Conservation (phyloP, 2,797 vertebrate species). For the Pampus argenteus region DNA sequence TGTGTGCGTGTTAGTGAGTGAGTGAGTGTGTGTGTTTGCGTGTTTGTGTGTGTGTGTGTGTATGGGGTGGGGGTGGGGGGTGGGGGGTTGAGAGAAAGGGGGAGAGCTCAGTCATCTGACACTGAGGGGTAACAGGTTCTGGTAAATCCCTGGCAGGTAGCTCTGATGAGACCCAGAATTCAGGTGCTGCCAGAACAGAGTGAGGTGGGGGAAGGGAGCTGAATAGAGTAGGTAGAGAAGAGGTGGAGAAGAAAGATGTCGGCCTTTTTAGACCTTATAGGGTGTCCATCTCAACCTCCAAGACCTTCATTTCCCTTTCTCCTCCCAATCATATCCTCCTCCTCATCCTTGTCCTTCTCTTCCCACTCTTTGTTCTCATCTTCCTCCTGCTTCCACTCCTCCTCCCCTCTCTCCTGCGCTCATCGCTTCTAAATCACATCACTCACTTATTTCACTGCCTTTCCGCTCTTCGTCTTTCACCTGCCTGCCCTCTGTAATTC, state of each 20-base stretch:
- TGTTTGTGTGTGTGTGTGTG: conserved; percentile 23
- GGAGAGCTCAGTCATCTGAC: conserved; percentile 69
- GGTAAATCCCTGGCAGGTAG: conserved; percentile 91
- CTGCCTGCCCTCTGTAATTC: conserved; percentile 61
- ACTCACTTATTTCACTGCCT: conserved; percentile 51
- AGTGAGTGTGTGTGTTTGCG: conserved; percentile 18
- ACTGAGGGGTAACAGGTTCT: conserved; percentile 90
- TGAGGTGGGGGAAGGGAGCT: conserved; percentile 17
- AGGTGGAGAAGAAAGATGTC: conserved; percentile 24
- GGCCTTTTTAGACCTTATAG: conserved; percentile 30
- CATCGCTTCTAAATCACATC: conserved; percentile 51
- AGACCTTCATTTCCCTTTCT: conserved; percentile 26
- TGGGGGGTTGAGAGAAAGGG: conserved; percentile 14
- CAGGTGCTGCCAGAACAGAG: conserved; percentile 77
- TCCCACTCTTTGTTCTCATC: conserved; percentile 20
- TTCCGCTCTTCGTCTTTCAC: conserved; percentile 48
- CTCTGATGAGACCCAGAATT: conserved; percentile 91
- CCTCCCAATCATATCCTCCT: conserved; percentile 17
- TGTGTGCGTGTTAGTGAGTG: conserved; percentile 46
- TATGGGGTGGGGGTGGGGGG: conserved; percentile 13
- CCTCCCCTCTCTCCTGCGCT: conserved; percentile 22
- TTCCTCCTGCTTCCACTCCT: conserved; percentile 14
- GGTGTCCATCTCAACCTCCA: conserved; percentile 38
- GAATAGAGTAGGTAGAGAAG: conserved; percentile 9
- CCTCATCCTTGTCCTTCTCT: conserved; percentile 13